phyloP scores from a whole-genome alignment of 2,113 vertebrate species.

The Lasiurus cinereus region DNA sequence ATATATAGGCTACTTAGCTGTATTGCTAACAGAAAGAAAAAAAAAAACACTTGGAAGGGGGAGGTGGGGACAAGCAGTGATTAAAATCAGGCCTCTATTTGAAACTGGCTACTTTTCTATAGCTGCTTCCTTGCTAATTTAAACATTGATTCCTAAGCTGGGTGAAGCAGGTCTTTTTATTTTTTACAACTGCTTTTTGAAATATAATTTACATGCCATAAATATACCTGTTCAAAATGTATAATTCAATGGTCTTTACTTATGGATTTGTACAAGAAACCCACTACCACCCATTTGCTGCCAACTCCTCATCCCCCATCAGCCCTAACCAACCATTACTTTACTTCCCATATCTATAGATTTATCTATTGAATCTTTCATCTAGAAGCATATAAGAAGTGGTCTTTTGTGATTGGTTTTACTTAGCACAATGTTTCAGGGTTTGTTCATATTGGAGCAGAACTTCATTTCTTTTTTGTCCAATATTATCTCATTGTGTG shows the following conservation, averaged over 20 bases:
- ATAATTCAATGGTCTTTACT: neutral
- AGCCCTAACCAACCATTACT: neutral
- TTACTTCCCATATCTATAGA: neutral
- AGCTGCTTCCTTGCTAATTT: neutral
- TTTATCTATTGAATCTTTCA: neutral
- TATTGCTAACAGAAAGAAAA: neutral
- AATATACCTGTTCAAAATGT: neutral
- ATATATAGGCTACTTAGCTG: neutral
- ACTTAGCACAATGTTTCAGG: neutral
- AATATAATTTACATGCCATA: neutral
- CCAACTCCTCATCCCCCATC: neutral
- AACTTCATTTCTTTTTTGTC: neutral
- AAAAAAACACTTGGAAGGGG: neutral
- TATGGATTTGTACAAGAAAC: neutral
- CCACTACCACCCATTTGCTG: neutral
- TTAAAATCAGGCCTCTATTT: slow-evolving; percentile 36
- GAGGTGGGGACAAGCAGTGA: neutral
- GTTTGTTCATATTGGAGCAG: neutral
- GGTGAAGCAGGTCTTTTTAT: neutral
- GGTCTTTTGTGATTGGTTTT: neutral
- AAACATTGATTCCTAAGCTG: neutral
- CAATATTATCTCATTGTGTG: neutral
- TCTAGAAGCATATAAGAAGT: neutral
- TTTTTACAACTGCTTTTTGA: neutral
- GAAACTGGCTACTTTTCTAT: neutral